A percentile compares a stretch with the other conserved stretches of the same genome.
Evolutionary conservation across 2,888 invertebrate species (phyloP).

Genomic region (Mythimna ferrago): DNA sequence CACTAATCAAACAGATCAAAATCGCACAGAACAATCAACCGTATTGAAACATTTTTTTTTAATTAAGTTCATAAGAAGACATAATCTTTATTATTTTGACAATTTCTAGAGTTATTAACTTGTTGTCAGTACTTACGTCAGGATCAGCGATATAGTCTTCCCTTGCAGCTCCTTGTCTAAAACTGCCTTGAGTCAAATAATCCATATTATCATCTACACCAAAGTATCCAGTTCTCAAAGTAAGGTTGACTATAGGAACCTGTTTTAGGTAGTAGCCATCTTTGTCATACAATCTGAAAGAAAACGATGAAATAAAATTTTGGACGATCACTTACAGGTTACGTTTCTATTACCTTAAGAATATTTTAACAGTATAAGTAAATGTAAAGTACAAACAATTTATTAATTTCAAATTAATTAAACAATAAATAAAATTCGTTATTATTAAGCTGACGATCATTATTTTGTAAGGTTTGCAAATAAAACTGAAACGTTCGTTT

Average conservation of each 20-base stretch:
- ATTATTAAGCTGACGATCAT: too few relatives aligned
- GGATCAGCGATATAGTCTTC: slow-evolving; percentile 78
- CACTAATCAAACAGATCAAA: too few relatives aligned
- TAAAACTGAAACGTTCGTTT: too few relatives aligned
- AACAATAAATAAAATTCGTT: too few relatives aligned
- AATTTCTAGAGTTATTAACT: too few relatives aligned
- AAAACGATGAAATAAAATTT: not conserved
- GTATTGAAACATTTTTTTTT: too few relatives aligned
- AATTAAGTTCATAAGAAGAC: too few relatives aligned
- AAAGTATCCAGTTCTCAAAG: slow-evolving; percentile 75
- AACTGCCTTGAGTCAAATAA: slow-evolving; percentile 77
- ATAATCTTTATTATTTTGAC: too few relatives aligned
- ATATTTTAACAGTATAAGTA: not conserved
- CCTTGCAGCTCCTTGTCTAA: slow-evolving; percentile 77
- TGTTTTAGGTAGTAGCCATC: slow-evolving; percentile 73
- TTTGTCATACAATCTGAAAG: slow-evolving; percentile 73
- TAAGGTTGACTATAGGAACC: slow-evolving; percentile 74
- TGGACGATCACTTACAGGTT: not conserved
- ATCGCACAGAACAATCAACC: too few relatives aligned
- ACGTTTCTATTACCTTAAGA: not conserved
- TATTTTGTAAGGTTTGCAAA: too few relatives aligned
- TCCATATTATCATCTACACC: slow-evolving; percentile 77
- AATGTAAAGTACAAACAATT: not conserved
- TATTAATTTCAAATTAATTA: not conserved
- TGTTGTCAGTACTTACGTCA: slow-evolving; percentile 67